phyloP scores from a whole-genome alignment of 2,113 vertebrate genomes.

The Otis tarda region DNA sequence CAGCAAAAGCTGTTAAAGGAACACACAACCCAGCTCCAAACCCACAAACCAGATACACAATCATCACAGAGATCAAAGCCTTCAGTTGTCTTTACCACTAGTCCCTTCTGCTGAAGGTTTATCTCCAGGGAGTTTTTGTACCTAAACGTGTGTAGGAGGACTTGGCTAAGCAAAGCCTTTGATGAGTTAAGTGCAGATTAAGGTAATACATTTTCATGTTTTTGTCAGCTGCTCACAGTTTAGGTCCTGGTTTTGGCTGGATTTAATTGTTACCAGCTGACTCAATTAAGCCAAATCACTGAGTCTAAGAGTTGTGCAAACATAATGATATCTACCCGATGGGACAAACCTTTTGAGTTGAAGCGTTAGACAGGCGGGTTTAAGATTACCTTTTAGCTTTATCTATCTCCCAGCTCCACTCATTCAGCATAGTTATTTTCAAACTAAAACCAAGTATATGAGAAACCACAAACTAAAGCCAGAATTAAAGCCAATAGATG shows the following conservation, averaged over 20 bases:
- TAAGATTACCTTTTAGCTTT: neutral
- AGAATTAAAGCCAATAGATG: neutral
- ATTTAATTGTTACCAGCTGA: neutral
- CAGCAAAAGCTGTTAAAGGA: neutral
- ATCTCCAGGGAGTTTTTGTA: neutral
- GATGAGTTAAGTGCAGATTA: neutral
- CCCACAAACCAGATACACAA: neutral
- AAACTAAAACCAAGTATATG: neutral
- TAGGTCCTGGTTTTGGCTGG: neutral
- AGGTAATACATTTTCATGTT: neutral
- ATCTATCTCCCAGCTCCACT: neutral
- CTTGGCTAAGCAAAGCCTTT: neutral
- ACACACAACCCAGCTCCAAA: neutral
- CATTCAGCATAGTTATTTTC: neutral
- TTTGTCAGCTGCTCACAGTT: neutral
- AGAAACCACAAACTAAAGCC: neutral
- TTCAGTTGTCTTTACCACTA: neutral
- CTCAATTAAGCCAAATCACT: neutral
- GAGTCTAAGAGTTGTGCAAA: neutral
- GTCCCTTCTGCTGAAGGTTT: neutral
- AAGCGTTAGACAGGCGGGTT: rapidly evolving
- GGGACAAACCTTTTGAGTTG: neutral
- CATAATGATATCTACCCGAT: neutral
- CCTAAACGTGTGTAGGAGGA: neutral
- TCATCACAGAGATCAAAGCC: neutral